phyloP scores from a whole-genome alignment of 2,113 vertebrate species.

The Antechinus stuartii region DNA sequence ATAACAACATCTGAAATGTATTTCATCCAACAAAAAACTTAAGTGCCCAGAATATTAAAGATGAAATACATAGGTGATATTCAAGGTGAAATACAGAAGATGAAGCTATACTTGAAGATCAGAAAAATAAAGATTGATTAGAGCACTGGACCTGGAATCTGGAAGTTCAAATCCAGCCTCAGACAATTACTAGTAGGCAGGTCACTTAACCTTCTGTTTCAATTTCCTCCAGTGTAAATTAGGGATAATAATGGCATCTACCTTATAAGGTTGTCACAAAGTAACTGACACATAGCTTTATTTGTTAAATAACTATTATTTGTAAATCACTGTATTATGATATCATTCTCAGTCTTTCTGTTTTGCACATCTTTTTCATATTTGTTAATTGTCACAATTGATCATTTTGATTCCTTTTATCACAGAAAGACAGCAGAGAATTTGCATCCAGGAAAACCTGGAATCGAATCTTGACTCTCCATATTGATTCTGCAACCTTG shows the following conservation, averaged over 20 bases:
- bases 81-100: background rate
- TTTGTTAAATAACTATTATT: background rate
- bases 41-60: background rate
- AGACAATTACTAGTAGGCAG: background rate
- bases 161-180: background rate
- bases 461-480: background rate
- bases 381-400: background rate
- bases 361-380: background rate
- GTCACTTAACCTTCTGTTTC: background rate
- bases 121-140: background rate
- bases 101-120: background rate
- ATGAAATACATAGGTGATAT: background rate
- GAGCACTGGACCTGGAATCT: background rate
- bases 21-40: background rate
- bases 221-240: background rate
- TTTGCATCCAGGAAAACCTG: background rate
- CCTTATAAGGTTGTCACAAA: background rate
- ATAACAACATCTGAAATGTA: background rate
- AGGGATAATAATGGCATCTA: no score
- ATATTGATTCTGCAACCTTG: background rate
- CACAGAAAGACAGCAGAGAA: background rate
- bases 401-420: background rate
- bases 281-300: background rate
- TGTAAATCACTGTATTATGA: background rate
- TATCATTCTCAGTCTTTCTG: background rate